Base-by-base conservation (phyloP, 1,140 invertebrate genomes). In the Hyles vespertilio region DNA sequence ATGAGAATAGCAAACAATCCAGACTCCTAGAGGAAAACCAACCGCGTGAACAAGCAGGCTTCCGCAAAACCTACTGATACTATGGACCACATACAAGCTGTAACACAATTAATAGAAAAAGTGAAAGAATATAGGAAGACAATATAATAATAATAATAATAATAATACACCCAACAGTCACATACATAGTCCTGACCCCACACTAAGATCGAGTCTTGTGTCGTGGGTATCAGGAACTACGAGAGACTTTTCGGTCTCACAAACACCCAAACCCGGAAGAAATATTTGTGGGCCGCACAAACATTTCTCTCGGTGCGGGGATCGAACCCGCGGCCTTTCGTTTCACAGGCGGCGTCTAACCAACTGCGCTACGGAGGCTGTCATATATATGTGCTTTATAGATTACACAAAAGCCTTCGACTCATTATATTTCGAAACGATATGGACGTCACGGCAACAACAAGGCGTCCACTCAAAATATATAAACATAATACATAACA, bases 401-500 rank as follows among this genome's bases (percentile, higher is more conserved):
- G 47, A 49, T 11, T 49, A 49, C 47, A 49, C 5, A 6, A 12
- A 49, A 11, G 47, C 47, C 5, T n/a, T n/a, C n/a, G n/a, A n/a
- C n/a, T 49, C 6, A 1, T 6, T n/a, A 9, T 8, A 49, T 6
- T 11, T 10, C 9, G 47, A 49, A 49, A 49, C 8, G 8, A 49
- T 49, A 6, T n/a, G 47, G 47, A 6, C 8, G 22, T 22, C 22
- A 22, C 44, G 1, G 7, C 7, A 2, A 45, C 7, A 45, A 22
- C 22, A 22, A 22, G 22, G 22, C 22, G 22, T 22, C 22, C 22
- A 22, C 22, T 22, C 22, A 22, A 8, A 61, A 11, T 61, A 56
- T 47, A 61, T 61, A 10, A 61, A 48, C 43, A 51, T 55, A 32
- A 12, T 61, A 51, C 55, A 56, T 22, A 61, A 61, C 10, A 11